A percentile compares a stretch with the other conserved stretches of the same genome.
These are phyloP conservation scores for Clavelina lepadiformis DNA, from an alignment of 23 tunicate species.

Conservation along the genomic window DNA sequence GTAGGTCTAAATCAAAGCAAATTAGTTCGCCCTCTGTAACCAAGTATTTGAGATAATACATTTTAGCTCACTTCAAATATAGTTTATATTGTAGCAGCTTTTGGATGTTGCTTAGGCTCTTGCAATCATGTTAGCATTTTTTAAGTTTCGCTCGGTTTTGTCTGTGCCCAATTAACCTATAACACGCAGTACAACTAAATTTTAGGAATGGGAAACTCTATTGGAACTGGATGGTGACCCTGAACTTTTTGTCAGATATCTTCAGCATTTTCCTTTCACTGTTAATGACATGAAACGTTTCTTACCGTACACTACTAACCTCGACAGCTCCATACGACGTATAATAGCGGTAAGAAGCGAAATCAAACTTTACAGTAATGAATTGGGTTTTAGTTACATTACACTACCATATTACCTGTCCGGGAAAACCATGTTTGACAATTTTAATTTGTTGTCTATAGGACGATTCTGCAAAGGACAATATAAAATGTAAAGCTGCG, in stretches of 20 bases:
- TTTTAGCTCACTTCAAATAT: too few relatives aligned
- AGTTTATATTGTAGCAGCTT: too few relatives aligned
- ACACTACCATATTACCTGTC: neutral
- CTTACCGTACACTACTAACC: slow-evolving; percentile 37
- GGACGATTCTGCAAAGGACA: neutral
- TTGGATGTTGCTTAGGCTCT: too few relatives aligned
- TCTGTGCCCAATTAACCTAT: too few relatives aligned
- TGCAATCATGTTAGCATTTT: too few relatives aligned
- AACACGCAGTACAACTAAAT: too few relatives aligned
- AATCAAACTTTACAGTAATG: neutral
- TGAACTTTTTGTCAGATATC: slow-evolving; percentile 15
- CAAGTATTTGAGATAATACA: too few relatives aligned
- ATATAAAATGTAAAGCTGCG: neutral
- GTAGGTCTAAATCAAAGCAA: neutral
- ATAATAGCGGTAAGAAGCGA: slow-evolving; percentile 28
- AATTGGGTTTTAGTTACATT: neutral
- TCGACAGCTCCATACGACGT: slow-evolving; percentile 18
- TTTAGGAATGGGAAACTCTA: slow-evolving; percentile 32
- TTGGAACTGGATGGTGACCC: slow-evolving; percentile 47
- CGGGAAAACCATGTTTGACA: neutral
- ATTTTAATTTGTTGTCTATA: too few relatives aligned
- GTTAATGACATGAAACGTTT: slow-evolving; percentile 21
- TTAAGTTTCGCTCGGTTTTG: too few relatives aligned
- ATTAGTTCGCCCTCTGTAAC: too few relatives aligned
- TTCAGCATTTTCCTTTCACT: slow-evolving; percentile 26